Conservation (phyloP, 2,113 vertebrate species). For the Casuarius casuarius region DNA sequence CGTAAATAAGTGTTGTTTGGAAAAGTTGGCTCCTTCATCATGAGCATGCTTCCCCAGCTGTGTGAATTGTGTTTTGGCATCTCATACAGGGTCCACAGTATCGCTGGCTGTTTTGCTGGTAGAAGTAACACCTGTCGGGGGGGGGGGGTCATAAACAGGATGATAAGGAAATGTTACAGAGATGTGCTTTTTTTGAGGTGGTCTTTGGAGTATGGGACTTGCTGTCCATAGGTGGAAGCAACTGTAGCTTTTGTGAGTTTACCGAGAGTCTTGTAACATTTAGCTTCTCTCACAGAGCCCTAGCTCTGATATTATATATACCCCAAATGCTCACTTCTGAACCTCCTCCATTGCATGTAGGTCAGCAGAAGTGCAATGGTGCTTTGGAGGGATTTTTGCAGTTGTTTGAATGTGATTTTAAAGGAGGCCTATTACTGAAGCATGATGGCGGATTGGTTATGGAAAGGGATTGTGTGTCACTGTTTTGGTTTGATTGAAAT, state of each 20-base stretch:
- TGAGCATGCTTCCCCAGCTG: neutral
- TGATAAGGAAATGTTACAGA: neutral
- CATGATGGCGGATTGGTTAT: neutral
- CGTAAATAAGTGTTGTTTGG: slow-evolving; percentile 18
- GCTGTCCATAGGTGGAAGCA: fast-evolving
- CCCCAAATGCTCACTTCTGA: neutral
- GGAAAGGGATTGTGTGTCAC: neutral
- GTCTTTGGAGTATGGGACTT: neutral
- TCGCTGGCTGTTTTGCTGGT: neutral
- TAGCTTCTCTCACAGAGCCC: neutral
- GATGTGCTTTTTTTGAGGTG: neutral
- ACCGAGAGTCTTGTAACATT: fast-evolving
- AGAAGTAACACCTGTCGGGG: neutral
- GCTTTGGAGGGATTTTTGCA: neutral
- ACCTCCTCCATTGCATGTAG: neutral
- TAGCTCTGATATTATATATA: too few relatives aligned
- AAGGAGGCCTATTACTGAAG: neutral
- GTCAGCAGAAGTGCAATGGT: neutral
- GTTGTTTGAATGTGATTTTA: neutral
- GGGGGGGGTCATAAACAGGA: fast-evolving
- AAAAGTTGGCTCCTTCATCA: neutral
- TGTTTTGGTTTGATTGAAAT: neutral
- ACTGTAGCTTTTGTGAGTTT: neutral
- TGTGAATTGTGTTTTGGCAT: neutral
- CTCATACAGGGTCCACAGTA: neutral